phyloP scores from a whole-genome alignment of 2,888 invertebrate species.

The Didymodactylos carnosus region DNA sequence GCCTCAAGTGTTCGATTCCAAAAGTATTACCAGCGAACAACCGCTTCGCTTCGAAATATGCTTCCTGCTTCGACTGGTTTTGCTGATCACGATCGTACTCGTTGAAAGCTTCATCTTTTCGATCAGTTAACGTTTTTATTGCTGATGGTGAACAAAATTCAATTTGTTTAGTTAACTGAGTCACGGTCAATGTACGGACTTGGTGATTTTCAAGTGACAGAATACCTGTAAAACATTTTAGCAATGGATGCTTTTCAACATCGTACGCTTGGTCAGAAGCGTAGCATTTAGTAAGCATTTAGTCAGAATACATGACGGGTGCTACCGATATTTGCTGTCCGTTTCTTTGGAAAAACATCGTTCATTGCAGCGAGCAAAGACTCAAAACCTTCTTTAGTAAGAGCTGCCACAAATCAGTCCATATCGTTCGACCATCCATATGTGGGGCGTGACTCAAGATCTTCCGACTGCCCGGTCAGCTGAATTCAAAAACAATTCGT shows the following conservation, averaged over 20 bases:
- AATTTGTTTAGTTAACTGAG: neutral
- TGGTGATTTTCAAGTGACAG: neutral
- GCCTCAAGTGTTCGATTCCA: neutral
- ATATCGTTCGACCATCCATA: neutral
- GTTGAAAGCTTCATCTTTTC: neutral
- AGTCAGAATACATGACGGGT: neutral
- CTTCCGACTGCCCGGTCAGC: neutral
- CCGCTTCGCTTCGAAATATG: neutral
- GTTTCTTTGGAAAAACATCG: neutral
- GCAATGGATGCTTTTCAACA: neutral
- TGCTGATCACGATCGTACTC: neutral
- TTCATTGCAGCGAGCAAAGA: neutral
- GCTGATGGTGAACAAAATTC: neutral
- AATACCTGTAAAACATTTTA: neutral
- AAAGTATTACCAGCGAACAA: neutral
- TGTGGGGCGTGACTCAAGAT: neutral
- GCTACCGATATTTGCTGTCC: neutral
- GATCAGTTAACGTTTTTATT: neutral
- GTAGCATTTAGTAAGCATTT: too few relatives aligned
- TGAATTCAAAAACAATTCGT: too few relatives aligned
- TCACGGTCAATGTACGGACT: neutral
- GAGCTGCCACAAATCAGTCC: neutral
- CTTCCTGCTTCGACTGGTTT: neutral
- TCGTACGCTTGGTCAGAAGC: neutral
- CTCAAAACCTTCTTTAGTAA: neutral